These are phyloP conservation scores for Tenebrosternarchus preto DNA, from an alignment of 2,113 vertebrate species.

Conservation along the genomic window DNA sequence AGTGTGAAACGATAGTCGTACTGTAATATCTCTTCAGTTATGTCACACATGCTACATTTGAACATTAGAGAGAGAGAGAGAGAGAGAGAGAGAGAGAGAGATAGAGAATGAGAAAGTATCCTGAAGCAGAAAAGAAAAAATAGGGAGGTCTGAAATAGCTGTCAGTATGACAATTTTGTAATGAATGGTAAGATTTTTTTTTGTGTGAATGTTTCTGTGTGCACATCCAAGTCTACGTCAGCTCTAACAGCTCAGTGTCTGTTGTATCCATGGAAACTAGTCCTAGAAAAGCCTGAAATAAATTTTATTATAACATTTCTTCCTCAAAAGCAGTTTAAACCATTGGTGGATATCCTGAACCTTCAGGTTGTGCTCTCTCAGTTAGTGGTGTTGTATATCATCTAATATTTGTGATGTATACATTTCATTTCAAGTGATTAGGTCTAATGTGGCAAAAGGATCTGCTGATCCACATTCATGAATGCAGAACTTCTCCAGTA, in stretches of 20 bases:
- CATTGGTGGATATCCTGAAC: background rate
- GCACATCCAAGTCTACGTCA: too few species aligned
- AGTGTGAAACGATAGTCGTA: background rate
- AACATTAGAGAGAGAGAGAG: background rate
- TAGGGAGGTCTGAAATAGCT: background rate
- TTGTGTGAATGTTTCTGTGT: background rate
- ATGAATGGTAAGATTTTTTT: background rate
- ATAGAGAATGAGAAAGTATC: background rate
- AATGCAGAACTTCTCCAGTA: too few species aligned
- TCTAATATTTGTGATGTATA: too few species aligned
- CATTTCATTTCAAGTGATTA: too few species aligned
- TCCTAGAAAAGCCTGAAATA: background rate
- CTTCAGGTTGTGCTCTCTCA: too few species aligned
- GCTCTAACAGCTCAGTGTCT: background rate
- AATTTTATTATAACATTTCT: background rate
- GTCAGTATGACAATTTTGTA: background rate
- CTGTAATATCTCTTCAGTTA: too few species aligned
- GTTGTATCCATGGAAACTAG: slow-evolving; percentile 18
- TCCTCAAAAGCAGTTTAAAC: background rate
- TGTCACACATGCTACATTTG: too few species aligned
- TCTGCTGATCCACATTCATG: too few species aligned
- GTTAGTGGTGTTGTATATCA: too few species aligned
- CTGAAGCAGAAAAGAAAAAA: background rate
- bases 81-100: background rate
- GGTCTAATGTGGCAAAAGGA: too few species aligned